Evolutionary conservation across 2,113 vertebrate genomes (phyloP), one percentile per base, ranked within the genome.

Genomic region (Urocynchramus pylzowi): DNA sequence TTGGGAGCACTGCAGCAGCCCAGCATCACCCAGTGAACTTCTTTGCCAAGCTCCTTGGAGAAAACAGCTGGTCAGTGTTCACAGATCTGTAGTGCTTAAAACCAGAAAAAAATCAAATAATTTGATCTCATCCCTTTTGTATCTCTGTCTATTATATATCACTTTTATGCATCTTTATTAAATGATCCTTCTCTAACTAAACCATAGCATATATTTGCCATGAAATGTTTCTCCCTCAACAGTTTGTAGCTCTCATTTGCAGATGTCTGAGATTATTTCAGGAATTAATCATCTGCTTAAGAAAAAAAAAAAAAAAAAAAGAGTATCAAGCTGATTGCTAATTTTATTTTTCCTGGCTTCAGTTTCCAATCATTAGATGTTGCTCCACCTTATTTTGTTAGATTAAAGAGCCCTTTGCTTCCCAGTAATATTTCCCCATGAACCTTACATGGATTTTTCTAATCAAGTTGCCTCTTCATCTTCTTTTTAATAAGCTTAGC

Each of bases 281-380:
- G 65, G 49, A 89, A 89, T 93, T 95, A 94, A 94, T 94, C 61
- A 91, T 69, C 37, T 1, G 3, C 74, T 75, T 81, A 56, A n/a
- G n/a, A n/a, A 93, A 94, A 95, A 95, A 93, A 84, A 87, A 73
- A 57, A 94, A 56, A 28, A 94, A 87, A 45, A 73, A 65, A 42
- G 16, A 4, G 5, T 87, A 94, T 84, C 69, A 91, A 75, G 69
- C 65, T 95, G 94, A 97, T 95, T 82, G 73, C 91, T 96, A 91
- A 91, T 97, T 95, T 96, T 94, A 91, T 94, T 96, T 97, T 96
- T 95, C 77, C 89, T 96, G 93, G 81, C 89, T 95, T 93, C 70
- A 83, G 84, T 93, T 95, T 94, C 93, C 71, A 91, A 13, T 94
- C 85, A 91, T 74, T 94, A 85, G 59, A 57, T 73, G 53, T 74